Base-by-base conservation (phyloP, 2,888 invertebrate species). In the Cistogaster globosa region DNA sequence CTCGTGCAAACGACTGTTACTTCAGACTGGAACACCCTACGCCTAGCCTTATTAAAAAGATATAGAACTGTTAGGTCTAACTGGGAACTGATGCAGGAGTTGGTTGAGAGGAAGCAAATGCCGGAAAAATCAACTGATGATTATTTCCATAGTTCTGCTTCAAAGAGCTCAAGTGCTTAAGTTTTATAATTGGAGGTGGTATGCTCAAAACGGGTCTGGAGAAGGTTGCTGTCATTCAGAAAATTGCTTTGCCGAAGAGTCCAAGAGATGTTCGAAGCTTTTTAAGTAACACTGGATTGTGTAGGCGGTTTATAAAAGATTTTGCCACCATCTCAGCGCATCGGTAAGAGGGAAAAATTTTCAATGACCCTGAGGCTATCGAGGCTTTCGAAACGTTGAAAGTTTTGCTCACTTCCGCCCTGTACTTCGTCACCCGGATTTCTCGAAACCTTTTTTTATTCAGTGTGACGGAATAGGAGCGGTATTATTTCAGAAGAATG, bases 101-200 rank as follows among this genome's bases (percentile, higher is more conserved):
- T 26, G 4, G 26, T 26, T 4, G 26, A 26, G 26, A 26, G 26
- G 26, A 26, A 26, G 26, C 26, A 26, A 26, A 26, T 26, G 26
- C 26, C 26, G 26, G 26, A 4, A 26, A 4, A 26, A 26, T 26
- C 4, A 26, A 26, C 26, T 2, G 26, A 26, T 1, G 26, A 26
- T 26, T 26, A 26, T 26, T 26, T 26, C 26, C 26, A 26, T 26
- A 26, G 26, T 26, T 87, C n/a, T 87, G 85, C 62, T 85, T 85
- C 36, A 77, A 38, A 22, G 83, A 86, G 32, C 42, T 87, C 12
- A 67, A 65, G 14, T 82, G 87, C 38, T n/a, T 86, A 11, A 79
- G 83, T 3, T 86, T 84, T 45, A 72, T 85, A 12, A 22, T 83
- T 7, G 72, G 72, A 0, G 55, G 72, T 9, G 86, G 79, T 11